Conservation (phyloP, 2,888 invertebrate genomes). For the Torymus auratus region DNA sequence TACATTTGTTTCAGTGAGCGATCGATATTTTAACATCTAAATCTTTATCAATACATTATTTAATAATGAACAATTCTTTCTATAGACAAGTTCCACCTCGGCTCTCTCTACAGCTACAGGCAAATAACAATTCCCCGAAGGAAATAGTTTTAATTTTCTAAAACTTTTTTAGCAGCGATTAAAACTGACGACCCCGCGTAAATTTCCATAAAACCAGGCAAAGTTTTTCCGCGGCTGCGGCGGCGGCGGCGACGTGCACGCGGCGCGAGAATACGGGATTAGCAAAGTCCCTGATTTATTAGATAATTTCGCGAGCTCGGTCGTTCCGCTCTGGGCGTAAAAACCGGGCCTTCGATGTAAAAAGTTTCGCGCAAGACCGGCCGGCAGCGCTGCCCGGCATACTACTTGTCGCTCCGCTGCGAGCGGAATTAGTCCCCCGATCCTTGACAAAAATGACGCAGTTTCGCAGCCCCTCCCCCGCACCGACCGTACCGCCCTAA, state of each 20-base stretch:
- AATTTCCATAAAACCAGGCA: conserved; percentile 57
- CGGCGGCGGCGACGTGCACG: too few species aligned
- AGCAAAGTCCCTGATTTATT: conserved; percentile 60
- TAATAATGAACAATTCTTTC: too few species aligned
- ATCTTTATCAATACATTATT: too few species aligned
- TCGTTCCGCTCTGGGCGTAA: conserved; percentile 5
- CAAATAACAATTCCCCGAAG: conserved; percentile 11
- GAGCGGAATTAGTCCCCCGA: conserved; percentile 50
- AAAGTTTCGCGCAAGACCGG: conserved; percentile 41
- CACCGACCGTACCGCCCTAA: conserved; percentile 8
- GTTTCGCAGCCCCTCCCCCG: conserved; percentile 29
- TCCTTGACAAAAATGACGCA: conserved; percentile 56
- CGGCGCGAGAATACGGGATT: conserved; percentile 55
- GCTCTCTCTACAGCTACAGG: too few species aligned
- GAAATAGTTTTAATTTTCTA: conserved; percentile 55
- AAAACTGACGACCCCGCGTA: conserved; percentile 55
- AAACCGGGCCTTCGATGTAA: conserved; percentile 46
- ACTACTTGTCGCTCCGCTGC: too few species aligned
- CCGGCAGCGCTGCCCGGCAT: neutral
- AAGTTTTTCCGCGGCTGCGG: conserved; percentile 51
- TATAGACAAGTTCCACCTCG: too few species aligned
- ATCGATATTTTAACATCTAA: too few species aligned
- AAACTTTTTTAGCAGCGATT: conserved; percentile 55
- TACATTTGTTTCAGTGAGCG: too few species aligned
- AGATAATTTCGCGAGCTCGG: conserved; percentile 53